Evolutionary conservation across 2,113 vertebrate genomes (phyloP).

Genomic region (Dicrurus megarhynchus): DNA sequence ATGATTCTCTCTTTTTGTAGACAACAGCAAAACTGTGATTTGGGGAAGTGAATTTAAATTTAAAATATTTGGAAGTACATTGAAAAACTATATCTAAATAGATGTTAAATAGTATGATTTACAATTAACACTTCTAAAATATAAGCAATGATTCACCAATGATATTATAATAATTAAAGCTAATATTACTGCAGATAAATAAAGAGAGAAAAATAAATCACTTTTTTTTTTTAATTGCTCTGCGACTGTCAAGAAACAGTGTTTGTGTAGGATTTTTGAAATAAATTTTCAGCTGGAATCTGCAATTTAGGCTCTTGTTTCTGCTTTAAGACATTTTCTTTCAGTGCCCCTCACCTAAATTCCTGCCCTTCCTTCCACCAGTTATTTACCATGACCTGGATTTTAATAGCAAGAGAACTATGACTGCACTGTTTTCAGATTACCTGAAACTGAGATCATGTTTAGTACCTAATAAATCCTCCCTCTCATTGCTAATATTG

Average conservation of each 20-base stretch:
- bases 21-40: neutral
- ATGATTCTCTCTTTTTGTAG: neutral
- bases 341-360: conserved; percentile 13
- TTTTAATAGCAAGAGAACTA: conserved; percentile 46
- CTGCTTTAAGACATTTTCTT: conserved; percentile 3
- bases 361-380: conserved; percentile 25
- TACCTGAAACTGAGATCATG: conserved; percentile 61
- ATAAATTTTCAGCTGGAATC: conserved; percentile 3
- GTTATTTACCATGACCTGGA: conserved; percentile 21
- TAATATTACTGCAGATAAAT: neutral
- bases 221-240: neutral
- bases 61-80: neutral
- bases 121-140: neutral
- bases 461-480: conserved; percentile 74
- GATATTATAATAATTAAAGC: neutral
- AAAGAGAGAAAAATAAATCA: neutral
- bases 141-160: neutral
- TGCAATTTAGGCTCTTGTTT: neutral
- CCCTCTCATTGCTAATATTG: conserved; percentile 26
- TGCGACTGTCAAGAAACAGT: neutral
- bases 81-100: neutral
- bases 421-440: conserved; percentile 62
- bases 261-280: neutral
- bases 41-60: neutral
- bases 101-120: neutral